Conservation (phyloP, 2,113 vertebrate species). For the Lagenorhynchus albirostris region DNA sequence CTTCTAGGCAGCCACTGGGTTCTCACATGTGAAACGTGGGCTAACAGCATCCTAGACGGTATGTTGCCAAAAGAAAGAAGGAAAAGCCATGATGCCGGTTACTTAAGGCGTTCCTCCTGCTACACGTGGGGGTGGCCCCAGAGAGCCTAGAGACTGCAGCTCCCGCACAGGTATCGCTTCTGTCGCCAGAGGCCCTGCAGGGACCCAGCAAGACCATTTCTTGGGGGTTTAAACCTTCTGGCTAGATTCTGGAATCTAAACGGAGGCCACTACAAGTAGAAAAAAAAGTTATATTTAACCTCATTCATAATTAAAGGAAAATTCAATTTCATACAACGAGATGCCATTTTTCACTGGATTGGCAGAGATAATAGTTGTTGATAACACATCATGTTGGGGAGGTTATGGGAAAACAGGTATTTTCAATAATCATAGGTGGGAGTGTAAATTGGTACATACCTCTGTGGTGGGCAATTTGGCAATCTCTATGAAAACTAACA, state of each 20-base stretch:
- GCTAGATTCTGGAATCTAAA: not conserved
- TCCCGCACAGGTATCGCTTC: not conserved
- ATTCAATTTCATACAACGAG: not conserved
- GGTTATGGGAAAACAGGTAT: not conserved
- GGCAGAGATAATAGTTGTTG: not conserved
- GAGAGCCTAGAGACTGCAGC: rapidly evolving
- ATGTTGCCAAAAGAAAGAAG: not conserved
- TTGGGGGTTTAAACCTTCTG: not conserved
- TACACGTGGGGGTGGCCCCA: too few relatives aligned
- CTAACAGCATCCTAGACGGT: not conserved
- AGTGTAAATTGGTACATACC: not conserved
- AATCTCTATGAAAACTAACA: not conserved
- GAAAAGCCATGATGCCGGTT: not conserved
- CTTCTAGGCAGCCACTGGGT: not conserved
- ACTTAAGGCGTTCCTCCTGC: not conserved
- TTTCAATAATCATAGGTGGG: not conserved
- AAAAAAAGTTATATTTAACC: not conserved
- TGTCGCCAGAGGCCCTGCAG: not conserved
- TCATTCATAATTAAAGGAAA: not conserved
- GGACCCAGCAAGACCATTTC: not conserved
- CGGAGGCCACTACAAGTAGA: not conserved
- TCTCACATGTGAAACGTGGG: not conserved
- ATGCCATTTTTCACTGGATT: not conserved
- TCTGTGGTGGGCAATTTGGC: not conserved
- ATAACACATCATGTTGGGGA: not conserved